These are phyloP conservation scores for Oxygymnocypris stewartii DNA, from an alignment of 2,113 vertebrate genomes.

Conservation along the genomic window DNA sequence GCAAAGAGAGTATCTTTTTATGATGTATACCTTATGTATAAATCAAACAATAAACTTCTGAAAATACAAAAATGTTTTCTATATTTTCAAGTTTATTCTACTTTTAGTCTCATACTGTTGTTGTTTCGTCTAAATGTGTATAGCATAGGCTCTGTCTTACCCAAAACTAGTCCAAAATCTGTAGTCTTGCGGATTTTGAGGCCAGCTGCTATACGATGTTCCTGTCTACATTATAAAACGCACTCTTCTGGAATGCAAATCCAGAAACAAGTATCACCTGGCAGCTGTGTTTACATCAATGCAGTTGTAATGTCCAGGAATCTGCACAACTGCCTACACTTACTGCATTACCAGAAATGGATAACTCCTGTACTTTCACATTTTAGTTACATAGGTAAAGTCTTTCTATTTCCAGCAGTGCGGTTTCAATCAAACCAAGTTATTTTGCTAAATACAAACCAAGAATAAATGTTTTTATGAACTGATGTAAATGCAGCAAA, in stretches of 20 bases:
- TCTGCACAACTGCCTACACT: background rate
- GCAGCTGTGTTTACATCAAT: constrained; percentile 30
- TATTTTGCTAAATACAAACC: background rate
- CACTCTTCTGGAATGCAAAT: constrained; percentile 10
- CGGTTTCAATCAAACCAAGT: background rate
- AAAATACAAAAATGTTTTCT: background rate
- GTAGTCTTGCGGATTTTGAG: background rate
- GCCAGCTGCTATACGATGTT: background rate
- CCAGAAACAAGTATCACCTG: constrained; percentile 15
- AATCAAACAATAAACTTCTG: constrained; percentile 2
- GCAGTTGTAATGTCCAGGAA: background rate
- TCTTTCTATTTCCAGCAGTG: background rate
- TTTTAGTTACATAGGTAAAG: too few relatives aligned
- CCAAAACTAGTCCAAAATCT: background rate
- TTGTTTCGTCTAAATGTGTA: background rate
- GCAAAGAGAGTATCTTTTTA: constrained; percentile 3
- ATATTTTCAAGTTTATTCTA: background rate
- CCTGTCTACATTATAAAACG: background rate
- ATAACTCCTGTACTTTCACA: background rate
- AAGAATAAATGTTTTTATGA: background rate
- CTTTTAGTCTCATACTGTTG: background rate
- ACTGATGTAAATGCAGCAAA: background rate
- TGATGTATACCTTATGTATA: background rate
- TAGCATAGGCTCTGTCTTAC: background rate
- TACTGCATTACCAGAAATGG: background rate